Evolutionary conservation across 2,797 vertebrate species (phyloP).

Genomic region (Lophotriccus pileatus): DNA sequence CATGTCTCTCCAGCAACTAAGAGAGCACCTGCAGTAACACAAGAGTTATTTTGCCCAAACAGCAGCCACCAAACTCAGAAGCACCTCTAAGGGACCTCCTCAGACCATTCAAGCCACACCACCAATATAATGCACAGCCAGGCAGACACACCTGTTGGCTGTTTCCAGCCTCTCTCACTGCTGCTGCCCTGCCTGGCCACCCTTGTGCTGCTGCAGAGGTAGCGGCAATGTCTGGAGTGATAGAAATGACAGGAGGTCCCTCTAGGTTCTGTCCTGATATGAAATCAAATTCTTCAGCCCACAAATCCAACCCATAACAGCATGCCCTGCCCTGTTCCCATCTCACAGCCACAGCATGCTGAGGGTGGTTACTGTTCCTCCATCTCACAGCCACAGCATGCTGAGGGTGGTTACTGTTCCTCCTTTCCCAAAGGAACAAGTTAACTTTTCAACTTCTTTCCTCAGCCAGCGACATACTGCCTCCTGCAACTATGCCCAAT

Average conservation of each 20-base stretch:
- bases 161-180: neutral
- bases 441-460: neutral
- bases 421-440: neutral
- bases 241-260: neutral
- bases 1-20: neutral
- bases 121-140: neutral
- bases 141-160: neutral
- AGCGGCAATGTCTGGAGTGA: neutral
- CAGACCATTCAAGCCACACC: neutral
- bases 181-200: neutral
- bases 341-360: rapidly evolving
- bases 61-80: neutral
- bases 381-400: rapidly evolving
- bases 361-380: neutral
- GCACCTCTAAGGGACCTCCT: neutral
- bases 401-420: neutral
- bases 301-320: neutral
- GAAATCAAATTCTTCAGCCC: neutral
- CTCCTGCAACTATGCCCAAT: neutral
- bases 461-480: neutral
- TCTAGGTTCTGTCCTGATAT: neutral
- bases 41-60: neutral
- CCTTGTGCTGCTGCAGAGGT: rapidly evolving
- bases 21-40: neutral
- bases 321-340: neutral